Conservation (phyloP, 2,113 vertebrate genomes). For the Heterotilapia buettikoferi region DNA sequence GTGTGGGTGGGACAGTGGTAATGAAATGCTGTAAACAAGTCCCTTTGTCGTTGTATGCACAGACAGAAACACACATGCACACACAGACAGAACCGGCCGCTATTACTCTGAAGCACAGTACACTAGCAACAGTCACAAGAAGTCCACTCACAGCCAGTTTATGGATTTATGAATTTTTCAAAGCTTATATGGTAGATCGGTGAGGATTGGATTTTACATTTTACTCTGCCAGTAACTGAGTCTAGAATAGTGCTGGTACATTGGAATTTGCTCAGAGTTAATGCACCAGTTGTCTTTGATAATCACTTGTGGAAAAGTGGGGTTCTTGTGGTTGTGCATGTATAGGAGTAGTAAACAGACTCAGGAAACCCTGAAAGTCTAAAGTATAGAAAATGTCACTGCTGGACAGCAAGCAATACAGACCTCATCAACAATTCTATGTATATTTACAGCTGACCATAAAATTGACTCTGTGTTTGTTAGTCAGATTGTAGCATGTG, state of each 20-base stretch:
- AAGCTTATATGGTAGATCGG: background rate
- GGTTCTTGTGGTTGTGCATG: background rate
- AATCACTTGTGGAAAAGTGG: background rate
- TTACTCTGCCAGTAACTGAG: background rate
- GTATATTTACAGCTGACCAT: background rate
- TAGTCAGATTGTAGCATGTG: background rate
- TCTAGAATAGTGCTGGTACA: background rate
- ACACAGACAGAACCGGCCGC: background rate
- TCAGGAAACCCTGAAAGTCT: background rate
- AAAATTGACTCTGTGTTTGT: background rate
- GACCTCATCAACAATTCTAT: background rate
- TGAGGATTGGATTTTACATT: background rate
- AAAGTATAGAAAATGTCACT: background rate
- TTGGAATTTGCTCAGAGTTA: background rate
- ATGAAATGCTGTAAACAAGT: conserved; percentile 35
- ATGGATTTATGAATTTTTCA: conserved; percentile 40
- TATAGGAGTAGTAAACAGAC: background rate
- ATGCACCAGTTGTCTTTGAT: background rate
- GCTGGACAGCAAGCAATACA: background rate
- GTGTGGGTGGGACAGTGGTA: conserved; percentile 3
- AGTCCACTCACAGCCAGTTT: conserved; percentile 7
- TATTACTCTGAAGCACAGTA: conserved; percentile 6
- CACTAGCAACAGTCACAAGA: background rate
- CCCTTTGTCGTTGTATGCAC: background rate
- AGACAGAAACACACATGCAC: background rate